Evolutionary conservation across 1,140 invertebrate species (phyloP), one percentile per base, ranked within the genome.

Genomic region (Eubasilissa regina): DNA sequence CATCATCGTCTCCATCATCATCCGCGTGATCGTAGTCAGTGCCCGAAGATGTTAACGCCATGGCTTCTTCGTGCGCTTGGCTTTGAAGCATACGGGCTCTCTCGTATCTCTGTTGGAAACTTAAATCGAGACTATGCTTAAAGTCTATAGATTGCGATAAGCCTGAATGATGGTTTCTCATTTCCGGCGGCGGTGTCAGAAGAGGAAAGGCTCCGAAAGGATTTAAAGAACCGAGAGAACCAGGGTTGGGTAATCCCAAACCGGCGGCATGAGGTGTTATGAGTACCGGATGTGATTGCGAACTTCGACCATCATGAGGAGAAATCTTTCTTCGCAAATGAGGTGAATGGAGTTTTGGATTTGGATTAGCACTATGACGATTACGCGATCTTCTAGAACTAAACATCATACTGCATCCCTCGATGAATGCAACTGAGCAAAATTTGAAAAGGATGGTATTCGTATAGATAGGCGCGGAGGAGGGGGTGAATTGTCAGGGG

Each of bases 351-450:
- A 99, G 89, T 87, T 99, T 99, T 0, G 98, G 98, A 89, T 99
- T 99, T 0, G 97, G 98, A 88, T 99, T 99, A 8, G 98, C 97
- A 86, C 96, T 97, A 87, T 99, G 98, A 0, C 98, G 92, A 86
- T 99, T 99, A 43, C 98, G 90, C 19, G 97, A 98, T 77, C 98
- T 90, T 81, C 98, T 91, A 12, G 97, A 99, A 86, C 97, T 99
- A 86, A 99, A 99, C 96, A 99, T 98, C 97, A 99, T 99, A 86
- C 96, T 99, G 89, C 98, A 99, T 0, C 98, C 98, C 84, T 97
- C 95, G 0, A 99, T n/a, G 6, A 35, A 6, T 6, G 25, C 25
- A 35, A 35, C 25, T 35, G 25, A 35, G 25, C 25, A 35, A 35
- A 35, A 35, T 35, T 6, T 35, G 25, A 35, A 35, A 35, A 1